Conservation (phyloP, 1,140 invertebrate species). For the Drosophila paulistorum region DNA sequence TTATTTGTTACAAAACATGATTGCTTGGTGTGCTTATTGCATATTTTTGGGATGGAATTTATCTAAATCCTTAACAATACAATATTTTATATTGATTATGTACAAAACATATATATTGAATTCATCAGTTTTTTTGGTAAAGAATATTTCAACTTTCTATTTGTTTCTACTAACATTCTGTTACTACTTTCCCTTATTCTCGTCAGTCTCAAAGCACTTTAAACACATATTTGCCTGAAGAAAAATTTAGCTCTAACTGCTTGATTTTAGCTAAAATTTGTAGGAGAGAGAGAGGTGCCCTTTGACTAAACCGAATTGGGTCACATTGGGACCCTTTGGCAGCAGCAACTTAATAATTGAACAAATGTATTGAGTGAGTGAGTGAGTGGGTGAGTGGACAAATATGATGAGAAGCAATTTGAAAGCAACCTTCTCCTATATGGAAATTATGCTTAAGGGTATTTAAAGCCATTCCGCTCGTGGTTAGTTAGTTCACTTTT, state of each 20-base stretch:
- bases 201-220: no score
- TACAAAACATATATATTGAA: no score
- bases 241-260: not conserved
- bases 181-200: no score
- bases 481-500: not conserved
- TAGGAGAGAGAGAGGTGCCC: not conserved
- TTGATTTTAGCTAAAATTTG: not conserved
- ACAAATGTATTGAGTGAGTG: not conserved
- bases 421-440: not conserved
- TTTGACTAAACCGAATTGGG: not conserved
- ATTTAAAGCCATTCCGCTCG: not conserved
- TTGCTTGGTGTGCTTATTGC: no score
- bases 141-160: no score
- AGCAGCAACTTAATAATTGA: not conserved
- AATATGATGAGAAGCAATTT: conserved; percentile 1
- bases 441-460: not conserved
- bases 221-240: no score
- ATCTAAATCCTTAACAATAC: no score
- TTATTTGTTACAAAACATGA: no score
- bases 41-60: no score
- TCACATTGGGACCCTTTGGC: not conserved
- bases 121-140: no score
- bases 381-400: not conserved
- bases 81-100: no score
- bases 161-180: no score